These are phyloP conservation scores for Lycodopsis pacificus DNA, from an alignment of 2,797 vertebrate species.

Conservation along the genomic window DNA sequence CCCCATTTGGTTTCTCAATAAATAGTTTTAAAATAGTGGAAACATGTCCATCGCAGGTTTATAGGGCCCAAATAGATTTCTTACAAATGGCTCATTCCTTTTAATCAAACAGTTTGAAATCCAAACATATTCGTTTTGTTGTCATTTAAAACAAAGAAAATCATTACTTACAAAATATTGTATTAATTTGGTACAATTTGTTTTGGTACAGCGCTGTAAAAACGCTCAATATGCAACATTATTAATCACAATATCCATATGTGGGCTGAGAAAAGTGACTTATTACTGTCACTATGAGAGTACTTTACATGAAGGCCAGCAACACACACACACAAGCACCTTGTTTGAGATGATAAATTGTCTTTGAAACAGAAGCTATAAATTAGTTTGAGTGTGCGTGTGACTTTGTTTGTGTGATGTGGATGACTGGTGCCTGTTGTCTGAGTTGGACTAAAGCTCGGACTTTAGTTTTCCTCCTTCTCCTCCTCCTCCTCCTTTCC, in stretches of 20 bases:
- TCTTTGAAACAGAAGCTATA: slow-evolving; percentile 59
- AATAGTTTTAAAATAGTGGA: not conserved
- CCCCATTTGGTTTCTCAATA: not conserved
- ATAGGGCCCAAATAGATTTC: not conserved
- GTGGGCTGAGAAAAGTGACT: not conserved
- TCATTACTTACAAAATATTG: not conserved
- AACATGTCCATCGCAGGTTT: not conserved
- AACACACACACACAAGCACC: slow-evolving; percentile 2
- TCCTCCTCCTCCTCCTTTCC: slow-evolving; percentile 59
- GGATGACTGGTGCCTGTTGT: slow-evolving; percentile 64
- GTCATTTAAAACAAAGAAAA: not conserved
- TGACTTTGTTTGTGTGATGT: slow-evolving; percentile 48
- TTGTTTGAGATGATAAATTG: slow-evolving; percentile 41
- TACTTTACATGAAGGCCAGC: not conserved
- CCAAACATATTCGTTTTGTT: not conserved
- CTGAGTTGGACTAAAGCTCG: slow-evolving; percentile 68
- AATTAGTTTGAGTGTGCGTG: slow-evolving; percentile 53
- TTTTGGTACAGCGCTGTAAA: not conserved
- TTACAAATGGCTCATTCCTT: not conserved
- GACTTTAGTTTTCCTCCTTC: slow-evolving; percentile 64
- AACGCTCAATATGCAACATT: not conserved
- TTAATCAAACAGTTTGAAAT: not conserved
- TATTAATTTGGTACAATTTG: not conserved
- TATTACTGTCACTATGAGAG: not conserved
- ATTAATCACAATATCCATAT: not conserved